phyloP scores from a whole-genome alignment of 2,888 invertebrate genomes.

The Nemurella pictetii region DNA sequence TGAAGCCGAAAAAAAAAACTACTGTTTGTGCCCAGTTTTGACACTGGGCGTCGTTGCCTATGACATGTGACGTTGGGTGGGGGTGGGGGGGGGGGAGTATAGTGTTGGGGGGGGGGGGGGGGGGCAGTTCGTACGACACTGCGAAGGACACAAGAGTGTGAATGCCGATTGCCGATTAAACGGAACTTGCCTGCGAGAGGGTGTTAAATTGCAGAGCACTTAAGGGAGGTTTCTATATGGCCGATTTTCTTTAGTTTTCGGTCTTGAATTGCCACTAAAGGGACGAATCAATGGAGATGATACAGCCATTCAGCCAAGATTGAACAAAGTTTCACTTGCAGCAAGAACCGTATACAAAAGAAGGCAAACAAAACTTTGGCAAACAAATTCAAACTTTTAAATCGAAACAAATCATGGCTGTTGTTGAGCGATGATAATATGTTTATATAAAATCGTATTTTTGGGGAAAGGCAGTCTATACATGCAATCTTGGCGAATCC shows the following conservation, averaged over 20 bases:
- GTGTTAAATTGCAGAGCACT: slow-evolving; percentile 36
- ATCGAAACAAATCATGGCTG: slow-evolving; percentile 28
- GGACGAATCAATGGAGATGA: slow-evolving; percentile 27
- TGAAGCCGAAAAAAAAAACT: too few species aligned
- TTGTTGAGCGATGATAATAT: not conserved
- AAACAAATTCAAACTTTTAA: slow-evolving; percentile 21
- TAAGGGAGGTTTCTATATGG: slow-evolving; percentile 38
- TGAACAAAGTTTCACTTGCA: slow-evolving; percentile 9
- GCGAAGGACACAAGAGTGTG: too few species aligned
- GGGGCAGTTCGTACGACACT: too few species aligned
- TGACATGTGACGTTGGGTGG: too few species aligned
- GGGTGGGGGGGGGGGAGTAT: too few species aligned
- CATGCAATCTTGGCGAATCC: not conserved
- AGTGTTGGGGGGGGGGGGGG: too few species aligned
- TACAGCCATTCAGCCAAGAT: slow-evolving; percentile 21
- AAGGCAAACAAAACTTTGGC: not conserved
- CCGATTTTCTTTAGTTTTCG: slow-evolving; percentile 25
- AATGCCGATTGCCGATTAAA: not conserved
- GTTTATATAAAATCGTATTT: not conserved
- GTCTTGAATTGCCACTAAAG: slow-evolving; percentile 30
- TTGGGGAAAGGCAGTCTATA: not conserved
- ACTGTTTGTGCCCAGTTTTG: too few species aligned
- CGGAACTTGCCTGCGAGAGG: not conserved
- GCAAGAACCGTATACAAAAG: not conserved
- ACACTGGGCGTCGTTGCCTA: too few species aligned